A percentile compares a stretch with the other conserved stretches of the same genome.
Conservation (phyloP, 2,888 invertebrate species). For the Lissocephala sabroskyi region DNA sequence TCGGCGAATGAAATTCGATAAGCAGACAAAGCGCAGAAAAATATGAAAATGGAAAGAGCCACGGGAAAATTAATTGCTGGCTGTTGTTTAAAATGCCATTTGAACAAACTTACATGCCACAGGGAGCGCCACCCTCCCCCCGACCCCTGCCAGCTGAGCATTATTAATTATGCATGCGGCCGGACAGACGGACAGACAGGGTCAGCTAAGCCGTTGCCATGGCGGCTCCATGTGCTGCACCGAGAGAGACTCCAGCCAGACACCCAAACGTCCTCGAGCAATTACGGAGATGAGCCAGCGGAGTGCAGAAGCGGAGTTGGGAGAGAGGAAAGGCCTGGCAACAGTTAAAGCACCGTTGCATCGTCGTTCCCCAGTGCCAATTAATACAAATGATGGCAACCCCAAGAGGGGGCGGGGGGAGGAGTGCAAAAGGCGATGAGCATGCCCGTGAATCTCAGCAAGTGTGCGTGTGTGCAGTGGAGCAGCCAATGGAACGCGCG, state of each 20-base stretch:
- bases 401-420: neutral
- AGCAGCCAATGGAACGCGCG: constrained; percentile 42
- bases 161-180: constrained; percentile 44
- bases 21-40: constrained; percentile 13
- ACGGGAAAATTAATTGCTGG: constrained; percentile 37
- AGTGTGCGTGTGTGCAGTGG: neutral
- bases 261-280: no score
- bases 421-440: no score
- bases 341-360: constrained; percentile 45
- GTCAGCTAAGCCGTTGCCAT: neutral
- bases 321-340: constrained; percentile 17
- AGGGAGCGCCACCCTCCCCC: no score
- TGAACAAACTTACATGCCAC: no score
- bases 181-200: neutral
- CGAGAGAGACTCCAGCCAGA: neutral
- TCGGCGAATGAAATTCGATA: constrained; percentile 48
- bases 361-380: constrained; percentile 40
- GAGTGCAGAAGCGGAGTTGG: neutral
- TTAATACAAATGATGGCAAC: constrained; percentile 57
- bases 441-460: no score
- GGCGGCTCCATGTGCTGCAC: neutral
- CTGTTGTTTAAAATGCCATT: constrained; percentile 22
- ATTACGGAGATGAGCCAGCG: no score
- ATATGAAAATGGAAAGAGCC: constrained; percentile 26
- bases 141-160: constrained; percentile 32